A percentile compares a stretch with the other conserved stretches of the same genome.
phyloP scores from a whole-genome alignment of 2,797 vertebrate genomes.

The Heteromormyrus szaboi region DNA sequence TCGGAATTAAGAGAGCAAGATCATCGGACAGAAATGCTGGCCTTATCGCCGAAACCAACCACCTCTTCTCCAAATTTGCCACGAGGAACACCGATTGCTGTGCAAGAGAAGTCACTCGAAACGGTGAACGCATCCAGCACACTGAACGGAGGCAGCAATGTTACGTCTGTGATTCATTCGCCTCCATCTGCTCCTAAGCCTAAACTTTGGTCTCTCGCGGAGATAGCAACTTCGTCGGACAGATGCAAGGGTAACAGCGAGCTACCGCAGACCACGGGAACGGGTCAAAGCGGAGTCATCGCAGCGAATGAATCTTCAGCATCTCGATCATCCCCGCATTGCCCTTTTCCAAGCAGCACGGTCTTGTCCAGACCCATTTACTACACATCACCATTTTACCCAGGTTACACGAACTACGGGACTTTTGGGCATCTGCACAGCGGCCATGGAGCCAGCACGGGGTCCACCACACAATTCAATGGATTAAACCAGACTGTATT shows the following conservation, averaged over 20 bases:
- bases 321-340: conserved; percentile 54
- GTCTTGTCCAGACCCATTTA: conserved; percentile 76
- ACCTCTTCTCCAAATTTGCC: conserved; percentile 41
- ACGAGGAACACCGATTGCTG: conserved; percentile 34
- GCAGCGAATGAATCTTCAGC: conserved; percentile 48
- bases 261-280: conserved; percentile 27
- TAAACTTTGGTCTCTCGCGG: conserved; percentile 88
- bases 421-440: conserved; percentile 71
- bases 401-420: conserved; percentile 78
- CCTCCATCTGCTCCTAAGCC: conserved; percentile 68
- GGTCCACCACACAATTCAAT: conserved; percentile 59
- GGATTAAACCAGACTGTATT: conserved; percentile 82
- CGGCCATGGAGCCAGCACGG: conserved; percentile 51
- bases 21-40: conserved; percentile 39
- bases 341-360: conserved; percentile 66
- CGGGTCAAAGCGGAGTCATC: conserved; percentile 47
- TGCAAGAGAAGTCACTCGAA: conserved; percentile 24
- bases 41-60: conserved; percentile 38
- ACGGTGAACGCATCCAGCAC: conserved; percentile 4
- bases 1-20: conserved; percentile 65
- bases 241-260: conserved; percentile 63
- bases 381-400: conserved; percentile 76
- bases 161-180: conserved; percentile 65
- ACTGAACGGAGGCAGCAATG: conserved; percentile 44
- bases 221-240: conserved; percentile 85